Conservation (phyloP, 1,140 invertebrate species). For the Caenorhabditis latens region DNA sequence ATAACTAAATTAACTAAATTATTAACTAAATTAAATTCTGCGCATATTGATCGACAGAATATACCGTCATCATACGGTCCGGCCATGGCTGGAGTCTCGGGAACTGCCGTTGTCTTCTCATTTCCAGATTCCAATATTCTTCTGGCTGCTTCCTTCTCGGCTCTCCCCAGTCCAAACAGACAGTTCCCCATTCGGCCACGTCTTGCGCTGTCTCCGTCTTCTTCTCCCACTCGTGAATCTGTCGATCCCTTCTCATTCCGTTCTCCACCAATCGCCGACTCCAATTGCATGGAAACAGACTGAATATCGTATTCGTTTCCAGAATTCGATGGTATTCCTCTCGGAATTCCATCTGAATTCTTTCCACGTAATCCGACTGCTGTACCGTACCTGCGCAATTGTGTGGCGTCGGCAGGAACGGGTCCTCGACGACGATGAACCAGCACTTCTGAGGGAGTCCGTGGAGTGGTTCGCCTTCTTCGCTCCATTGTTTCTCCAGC, state of each 20-base stretch:
- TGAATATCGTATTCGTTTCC: background rate
- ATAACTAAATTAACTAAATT: too few species aligned
- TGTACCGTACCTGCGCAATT: background rate
- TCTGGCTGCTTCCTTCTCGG: background rate
- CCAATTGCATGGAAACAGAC: background rate
- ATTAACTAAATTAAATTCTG: too few species aligned
- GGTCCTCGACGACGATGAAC: constrained; percentile 17
- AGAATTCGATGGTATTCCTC: background rate
- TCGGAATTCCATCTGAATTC: constrained; percentile 12
- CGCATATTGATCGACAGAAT: too few species aligned
- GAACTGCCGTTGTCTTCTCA: background rate
- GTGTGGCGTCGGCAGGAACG: background rate
- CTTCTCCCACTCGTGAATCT: background rate
- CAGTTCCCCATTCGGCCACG: background rate
- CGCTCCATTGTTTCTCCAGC: background rate
- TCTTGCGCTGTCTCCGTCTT: background rate
- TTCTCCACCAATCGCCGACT: background rate
- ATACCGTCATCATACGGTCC: background rate
- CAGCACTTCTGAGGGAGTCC: background rate
- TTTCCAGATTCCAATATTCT: background rate
- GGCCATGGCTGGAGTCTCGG: background rate
- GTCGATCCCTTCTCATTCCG: constrained; percentile 1
- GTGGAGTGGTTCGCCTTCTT: background rate
- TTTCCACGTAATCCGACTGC: background rate
- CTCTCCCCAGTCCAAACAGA: background rate